Evolutionary conservation across 1,140 invertebrate species (phyloP), one percentile per base, ranked within the genome.

Genomic region (Berghia stephanieae): DNA sequence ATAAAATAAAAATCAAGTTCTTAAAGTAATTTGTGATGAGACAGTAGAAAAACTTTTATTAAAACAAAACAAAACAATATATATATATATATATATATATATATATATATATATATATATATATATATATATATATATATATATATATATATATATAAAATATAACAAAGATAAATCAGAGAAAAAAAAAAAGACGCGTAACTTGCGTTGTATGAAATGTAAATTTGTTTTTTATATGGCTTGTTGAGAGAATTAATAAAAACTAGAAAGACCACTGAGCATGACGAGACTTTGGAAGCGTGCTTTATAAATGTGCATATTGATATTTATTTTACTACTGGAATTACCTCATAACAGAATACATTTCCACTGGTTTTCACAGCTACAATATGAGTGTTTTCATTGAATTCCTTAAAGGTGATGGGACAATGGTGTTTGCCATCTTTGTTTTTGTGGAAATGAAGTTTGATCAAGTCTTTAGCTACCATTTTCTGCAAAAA

Each of bases 331-430:
- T n/a, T 46, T 31, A 18, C 36, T 55, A 60, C 18, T 1, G 31
- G 63, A 40, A 78, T 82, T 87, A 93, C 93, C 88, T 99, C 98
- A 90, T 94, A 93, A 0, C 94, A 96, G 90, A 94, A 99, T 0
- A 99, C 97, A 93, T 99, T 99, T 63, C 98, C 98, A 60, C 96
- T 98, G 6, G 92, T 94, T 79, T 92, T 93, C 78, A 99, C 93
- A 2, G 95, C 95, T 42, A 98, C 96, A 89, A 99, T 97, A 83
- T 99, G 94, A 36, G 96, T 95, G 88, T 96, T 95, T 85, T 97
- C 96, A n/a, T 95, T 97, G 83, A 99, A 98, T 0, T 93, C 91
- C 90, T 98, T 98, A 86, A 95, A 99, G 49, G 99, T 91, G 6
- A 99, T 96, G 10, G 98, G 98, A 85, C 98, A 99, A 83, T 98